Evolutionary conservation across 2,797 vertebrate species (phyloP).

Genomic region (Leucoraja ocellata): DNA sequence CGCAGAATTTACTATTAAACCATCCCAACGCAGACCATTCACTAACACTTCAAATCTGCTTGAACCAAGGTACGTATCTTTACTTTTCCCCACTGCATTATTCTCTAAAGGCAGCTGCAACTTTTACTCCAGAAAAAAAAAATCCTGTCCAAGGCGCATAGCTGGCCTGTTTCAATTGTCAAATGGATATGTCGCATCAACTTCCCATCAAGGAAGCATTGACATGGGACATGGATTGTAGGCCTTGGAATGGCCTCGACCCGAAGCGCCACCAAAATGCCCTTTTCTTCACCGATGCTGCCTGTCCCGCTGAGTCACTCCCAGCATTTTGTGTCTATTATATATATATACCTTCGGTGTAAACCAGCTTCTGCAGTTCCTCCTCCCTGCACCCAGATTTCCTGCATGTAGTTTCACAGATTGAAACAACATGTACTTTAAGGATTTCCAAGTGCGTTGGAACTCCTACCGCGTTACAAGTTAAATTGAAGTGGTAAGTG

Average conservation of each 20-base stretch:
- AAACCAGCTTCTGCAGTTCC: too few species aligned
- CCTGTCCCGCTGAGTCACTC: too few species aligned
- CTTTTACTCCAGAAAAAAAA: too few species aligned
- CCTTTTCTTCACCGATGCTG: too few species aligned
- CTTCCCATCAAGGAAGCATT: background rate
- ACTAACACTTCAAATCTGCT: slow-evolving; percentile 42
- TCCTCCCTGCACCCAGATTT: background rate
- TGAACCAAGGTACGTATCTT: slow-evolving; percentile 29
- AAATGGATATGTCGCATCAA: background rate
- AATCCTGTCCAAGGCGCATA: background rate
- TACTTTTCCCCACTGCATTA: slow-evolving; percentile 5
- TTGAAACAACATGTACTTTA: slow-evolving; percentile 31
- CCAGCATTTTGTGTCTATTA: too few species aligned
- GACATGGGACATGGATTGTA: background rate
- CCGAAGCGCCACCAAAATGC: too few species aligned
- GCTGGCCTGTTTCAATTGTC: background rate
- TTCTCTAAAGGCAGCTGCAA: background rate
- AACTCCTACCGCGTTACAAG: slow-evolving; percentile 45
- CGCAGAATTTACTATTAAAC: slow-evolving; percentile 42
- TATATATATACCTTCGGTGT: too few species aligned
- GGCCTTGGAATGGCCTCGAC: background rate
- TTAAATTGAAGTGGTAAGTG: slow-evolving; percentile 46
- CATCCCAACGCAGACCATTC: slow-evolving; percentile 41
- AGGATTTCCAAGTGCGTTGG: slow-evolving; percentile 40
- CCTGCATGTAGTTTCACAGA: background rate